phyloP scores from a whole-genome alignment of 2,113 vertebrate genomes.

The Syrrhaptes paradoxus region DNA sequence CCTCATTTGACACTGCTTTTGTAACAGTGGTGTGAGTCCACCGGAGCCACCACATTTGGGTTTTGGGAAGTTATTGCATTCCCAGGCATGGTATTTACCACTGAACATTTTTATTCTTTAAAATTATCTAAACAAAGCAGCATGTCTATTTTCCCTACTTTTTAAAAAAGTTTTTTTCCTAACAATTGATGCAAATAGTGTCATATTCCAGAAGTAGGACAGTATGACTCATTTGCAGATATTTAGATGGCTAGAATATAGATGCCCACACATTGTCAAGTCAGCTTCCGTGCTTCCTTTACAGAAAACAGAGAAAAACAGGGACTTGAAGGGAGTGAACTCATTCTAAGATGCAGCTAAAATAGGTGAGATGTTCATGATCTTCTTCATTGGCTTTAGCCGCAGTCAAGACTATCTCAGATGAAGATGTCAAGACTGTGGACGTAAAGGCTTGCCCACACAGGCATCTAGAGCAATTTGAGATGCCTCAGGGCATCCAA shows the following conservation, averaged over 20 bases:
- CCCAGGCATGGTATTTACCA: background rate
- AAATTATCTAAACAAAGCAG: background rate
- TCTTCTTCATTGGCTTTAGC: background rate
- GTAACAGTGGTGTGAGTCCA: background rate
- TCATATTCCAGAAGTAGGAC: background rate
- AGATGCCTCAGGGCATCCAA: background rate
- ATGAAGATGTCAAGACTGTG: background rate
- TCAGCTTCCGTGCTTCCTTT: background rate
- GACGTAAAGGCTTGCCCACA: background rate
- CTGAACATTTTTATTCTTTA: background rate
- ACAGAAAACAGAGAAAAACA: background rate
- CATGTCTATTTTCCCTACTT: background rate
- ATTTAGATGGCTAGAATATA: background rate
- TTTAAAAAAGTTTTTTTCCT: background rate
- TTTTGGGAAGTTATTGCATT: background rate
- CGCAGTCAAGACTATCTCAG: background rate
- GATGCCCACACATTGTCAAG: background rate
- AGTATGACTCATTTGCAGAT: background rate
- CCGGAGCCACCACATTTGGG: background rate
- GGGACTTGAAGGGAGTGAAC: background rate
- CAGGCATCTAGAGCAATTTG: background rate
- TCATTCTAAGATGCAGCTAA: background rate
- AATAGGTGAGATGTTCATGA: background rate
- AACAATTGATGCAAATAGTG: background rate
- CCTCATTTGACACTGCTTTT: background rate